Percentiles rank a stretch among this genome's conserved stretches.
Evolutionary conservation across 2,888 invertebrate species (phyloP).

Genomic region (Agapostemon virescens): DNA sequence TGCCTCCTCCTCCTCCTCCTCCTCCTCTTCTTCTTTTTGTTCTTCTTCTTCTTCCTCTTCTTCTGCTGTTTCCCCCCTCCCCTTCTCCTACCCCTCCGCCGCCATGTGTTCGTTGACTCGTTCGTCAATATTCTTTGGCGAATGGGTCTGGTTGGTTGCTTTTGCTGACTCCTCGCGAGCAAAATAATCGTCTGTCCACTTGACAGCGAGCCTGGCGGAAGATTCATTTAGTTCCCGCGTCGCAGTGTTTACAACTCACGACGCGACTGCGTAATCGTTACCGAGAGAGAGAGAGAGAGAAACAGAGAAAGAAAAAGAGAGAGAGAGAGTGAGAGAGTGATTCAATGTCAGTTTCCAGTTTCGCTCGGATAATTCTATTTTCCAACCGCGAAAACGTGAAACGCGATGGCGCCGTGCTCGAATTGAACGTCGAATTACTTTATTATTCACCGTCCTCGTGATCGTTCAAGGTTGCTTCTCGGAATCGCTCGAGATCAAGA

Average conservation of each 20-base stretch:
- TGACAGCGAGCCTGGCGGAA: slow-evolving; percentile 20
- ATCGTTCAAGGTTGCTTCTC: background rate
- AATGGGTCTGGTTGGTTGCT: slow-evolving; percentile 25
- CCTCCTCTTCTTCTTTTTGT: slow-evolving; percentile 21
- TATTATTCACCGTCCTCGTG: background rate
- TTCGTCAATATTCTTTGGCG: slow-evolving; percentile 49
- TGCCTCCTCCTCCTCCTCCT: slow-evolving; percentile 25
- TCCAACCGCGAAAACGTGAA: slow-evolving; percentile 1
- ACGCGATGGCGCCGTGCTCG: background rate
- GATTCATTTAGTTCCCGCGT: slow-evolving; percentile 30
- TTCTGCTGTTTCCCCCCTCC: slow-evolving; percentile 2
- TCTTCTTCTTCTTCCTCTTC: slow-evolving; percentile 10
- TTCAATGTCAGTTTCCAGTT: background rate
- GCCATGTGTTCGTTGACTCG: slow-evolving; percentile 18
- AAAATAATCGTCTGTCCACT: slow-evolving; percentile 35
- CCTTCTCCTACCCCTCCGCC: slow-evolving; percentile 8
- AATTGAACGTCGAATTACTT: slow-evolving; percentile 7
- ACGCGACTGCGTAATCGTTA: background rate
- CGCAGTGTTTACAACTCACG: slow-evolving; percentile 9
- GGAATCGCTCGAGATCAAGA: slow-evolving; percentile 12
- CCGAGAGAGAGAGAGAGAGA: background rate
- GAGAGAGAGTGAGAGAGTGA: slow-evolving; percentile 11
- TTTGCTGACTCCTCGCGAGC: slow-evolving; percentile 28
- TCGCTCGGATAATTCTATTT: slow-evolving; percentile 6
- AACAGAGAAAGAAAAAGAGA: background rate